Evolutionary conservation across 2,797 vertebrate genomes (phyloP).

Genomic region (Pseudotriccus pelzelni): DNA sequence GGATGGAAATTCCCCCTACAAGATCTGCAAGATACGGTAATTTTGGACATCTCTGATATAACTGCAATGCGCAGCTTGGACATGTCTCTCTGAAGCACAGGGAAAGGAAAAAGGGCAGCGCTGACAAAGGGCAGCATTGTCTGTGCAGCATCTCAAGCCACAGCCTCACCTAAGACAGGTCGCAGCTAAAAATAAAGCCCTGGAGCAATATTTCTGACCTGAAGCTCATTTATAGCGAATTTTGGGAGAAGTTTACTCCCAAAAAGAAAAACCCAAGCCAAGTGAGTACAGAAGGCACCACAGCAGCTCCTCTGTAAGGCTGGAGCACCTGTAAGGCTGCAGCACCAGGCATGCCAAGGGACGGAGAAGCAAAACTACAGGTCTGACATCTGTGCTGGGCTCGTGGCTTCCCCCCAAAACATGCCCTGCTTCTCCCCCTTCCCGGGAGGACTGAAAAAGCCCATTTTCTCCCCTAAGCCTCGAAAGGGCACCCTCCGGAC

Average conservation of each 20-base stretch:
- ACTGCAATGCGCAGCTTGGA: not conserved
- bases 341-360: too few species aligned
- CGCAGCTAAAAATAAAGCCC: not conserved
- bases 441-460: not conserved
- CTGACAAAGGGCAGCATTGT: not conserved
- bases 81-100: not conserved
- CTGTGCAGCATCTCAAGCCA: not conserved
- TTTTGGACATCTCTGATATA: not conserved
- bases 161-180: not conserved
- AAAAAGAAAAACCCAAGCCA: not conserved
- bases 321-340: not conserved
- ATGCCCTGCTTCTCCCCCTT: not conserved
- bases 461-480: not conserved
- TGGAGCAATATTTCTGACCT: not conserved
- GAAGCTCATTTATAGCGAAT: not conserved
- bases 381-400: not conserved
- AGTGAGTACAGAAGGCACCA: not conserved
- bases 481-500: not conserved
- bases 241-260: not conserved
- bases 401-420: not conserved
- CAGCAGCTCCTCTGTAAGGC: not conserved
- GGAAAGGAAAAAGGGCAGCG: not conserved
- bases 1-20: not conserved
- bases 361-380: not conserved
- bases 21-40: not conserved